Percentiles rank a stretch among this genome's conserved stretches.
Evolutionary conservation across 2,888 invertebrate genomes (phyloP).

Genomic region (Eubasilissa splendida): DNA sequence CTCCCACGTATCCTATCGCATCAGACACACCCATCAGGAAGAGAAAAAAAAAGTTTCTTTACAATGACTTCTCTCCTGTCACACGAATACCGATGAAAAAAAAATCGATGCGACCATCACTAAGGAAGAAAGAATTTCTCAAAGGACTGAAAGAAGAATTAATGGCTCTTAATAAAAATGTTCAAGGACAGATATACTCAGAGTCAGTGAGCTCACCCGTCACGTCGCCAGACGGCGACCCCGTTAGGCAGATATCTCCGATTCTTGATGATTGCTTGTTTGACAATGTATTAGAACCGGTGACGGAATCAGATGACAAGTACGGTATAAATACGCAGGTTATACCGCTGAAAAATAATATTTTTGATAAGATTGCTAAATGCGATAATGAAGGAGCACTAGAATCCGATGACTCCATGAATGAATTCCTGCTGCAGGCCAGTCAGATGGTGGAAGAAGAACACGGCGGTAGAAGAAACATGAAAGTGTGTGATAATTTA

Average conservation of each 20-base stretch:
- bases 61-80: conserved; percentile 49
- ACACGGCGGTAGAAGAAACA: conserved; percentile 59
- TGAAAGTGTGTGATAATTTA: background rate
- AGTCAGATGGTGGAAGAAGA: conserved; percentile 70
- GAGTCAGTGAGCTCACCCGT: background rate
- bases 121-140: conserved; percentile 66
- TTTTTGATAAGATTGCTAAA: conserved; percentile 45
- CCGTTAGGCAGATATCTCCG: background rate
- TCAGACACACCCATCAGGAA: conserved; percentile 60
- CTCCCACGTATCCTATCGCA: conserved; percentile 59
- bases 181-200: conserved; percentile 64
- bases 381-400: conserved; percentile 40
- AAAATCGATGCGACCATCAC: conserved; percentile 62
- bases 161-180: conserved; percentile 68
- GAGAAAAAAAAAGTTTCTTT: conserved; percentile 61
- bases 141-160: conserved; percentile 69
- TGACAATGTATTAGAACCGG: background rate
- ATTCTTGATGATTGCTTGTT: background rate
- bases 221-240: background rate
- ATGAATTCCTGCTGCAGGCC: conserved; percentile 69
- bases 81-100: conserved; percentile 63
- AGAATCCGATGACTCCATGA: conserved; percentile 72
- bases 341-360: conserved; percentile 30
- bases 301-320: background rate
- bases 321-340: background rate